Evolutionary conservation across 2,888 invertebrate species (phyloP).

Genomic region (Nemurella pictetii): DNA sequence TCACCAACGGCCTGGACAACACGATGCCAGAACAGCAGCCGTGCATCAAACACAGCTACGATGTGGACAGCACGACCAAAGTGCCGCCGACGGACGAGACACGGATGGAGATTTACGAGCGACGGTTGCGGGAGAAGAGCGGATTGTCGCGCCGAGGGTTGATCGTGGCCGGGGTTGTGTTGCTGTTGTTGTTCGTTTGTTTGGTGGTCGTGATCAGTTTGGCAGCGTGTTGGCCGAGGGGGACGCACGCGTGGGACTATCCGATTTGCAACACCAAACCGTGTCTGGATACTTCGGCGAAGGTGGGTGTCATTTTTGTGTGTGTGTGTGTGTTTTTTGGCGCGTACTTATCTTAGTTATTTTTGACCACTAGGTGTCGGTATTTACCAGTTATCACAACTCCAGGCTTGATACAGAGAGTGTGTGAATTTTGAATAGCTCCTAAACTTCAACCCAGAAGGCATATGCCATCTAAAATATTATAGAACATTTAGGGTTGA

Average conservation of each 20-base stretch:
- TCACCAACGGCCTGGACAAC: conserved; percentile 8
- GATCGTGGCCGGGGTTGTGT: conserved; percentile 18
- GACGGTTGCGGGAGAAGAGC: conserved; percentile 13
- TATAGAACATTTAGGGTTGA: too few relatives aligned
- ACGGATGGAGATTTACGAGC: conserved; percentile 4
- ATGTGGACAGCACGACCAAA: conserved; percentile 17
- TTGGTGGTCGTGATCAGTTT: conserved; percentile 54
- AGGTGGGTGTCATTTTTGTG: conserved; percentile 53
- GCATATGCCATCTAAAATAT: too few relatives aligned
- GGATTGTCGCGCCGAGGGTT: conserved; percentile 33
- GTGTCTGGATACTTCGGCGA: conserved; percentile 57
- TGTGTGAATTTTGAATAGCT: too few relatives aligned
- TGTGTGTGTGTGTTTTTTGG: too few relatives aligned
- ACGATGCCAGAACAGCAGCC: conserved; percentile 9
- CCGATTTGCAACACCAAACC: conserved; percentile 54
- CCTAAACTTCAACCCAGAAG: too few relatives aligned
- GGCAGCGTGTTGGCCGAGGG: conserved; percentile 54
- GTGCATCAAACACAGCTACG: conserved; percentile 17
- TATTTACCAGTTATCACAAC: too few relatives aligned
- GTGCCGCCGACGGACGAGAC: conserved; percentile 18
- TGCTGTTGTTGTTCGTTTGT: conserved; percentile 50
- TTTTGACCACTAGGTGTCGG: too few relatives aligned
- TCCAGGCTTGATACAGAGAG: too few relatives aligned
- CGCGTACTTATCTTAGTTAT: too few relatives aligned
- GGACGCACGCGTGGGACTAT: conserved; percentile 51